These are phyloP conservation scores for Hexactinellida sp. DNA, from an alignment of 37 sponge, comb jelly and placozoan genomes.

Conservation along the genomic window DNA sequence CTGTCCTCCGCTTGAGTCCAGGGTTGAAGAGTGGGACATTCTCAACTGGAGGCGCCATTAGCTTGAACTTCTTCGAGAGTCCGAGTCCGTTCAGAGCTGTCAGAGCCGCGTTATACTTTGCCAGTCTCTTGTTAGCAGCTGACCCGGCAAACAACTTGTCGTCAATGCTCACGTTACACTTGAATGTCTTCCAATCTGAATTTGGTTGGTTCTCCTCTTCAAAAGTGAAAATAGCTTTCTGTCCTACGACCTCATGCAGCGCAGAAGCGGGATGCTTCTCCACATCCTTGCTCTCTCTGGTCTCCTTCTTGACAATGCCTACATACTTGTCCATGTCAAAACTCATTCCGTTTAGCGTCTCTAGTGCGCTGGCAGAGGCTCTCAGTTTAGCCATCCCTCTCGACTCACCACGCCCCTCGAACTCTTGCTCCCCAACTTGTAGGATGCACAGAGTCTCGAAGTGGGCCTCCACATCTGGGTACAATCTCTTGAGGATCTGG, in stretches of 20 bases:
- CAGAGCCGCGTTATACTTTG: slow-evolving; percentile 12
- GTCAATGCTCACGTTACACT: background rate
- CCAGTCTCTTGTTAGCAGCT: background rate
- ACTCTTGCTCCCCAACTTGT: background rate
- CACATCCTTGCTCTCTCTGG: background rate
- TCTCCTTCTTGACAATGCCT: background rate
- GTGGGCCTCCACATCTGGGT: background rate
- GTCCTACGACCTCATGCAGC: slow-evolving; percentile 1
- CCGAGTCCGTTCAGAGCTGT: slow-evolving; percentile 12
- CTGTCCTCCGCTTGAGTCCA: background rate
- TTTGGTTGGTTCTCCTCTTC: background rate
- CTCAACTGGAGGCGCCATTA: slow-evolving; percentile 1
- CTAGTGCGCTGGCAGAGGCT: background rate
- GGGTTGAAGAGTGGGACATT: background rate
- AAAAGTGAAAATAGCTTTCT: background rate
- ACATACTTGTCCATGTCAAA: background rate
- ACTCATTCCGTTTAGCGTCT: background rate
- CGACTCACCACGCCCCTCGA: background rate
- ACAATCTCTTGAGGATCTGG: background rate
- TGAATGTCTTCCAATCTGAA: background rate
- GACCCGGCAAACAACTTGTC: background rate
- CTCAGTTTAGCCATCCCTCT: background rate
- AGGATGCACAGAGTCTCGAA: background rate
- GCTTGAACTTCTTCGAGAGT: background rate
- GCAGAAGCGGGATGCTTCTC: background rate